Percentiles rank a stretch among this genome's conserved stretches.
Conservation (phyloP, 2,797 vertebrate genomes). For the Myotis daubentonii region DNA sequence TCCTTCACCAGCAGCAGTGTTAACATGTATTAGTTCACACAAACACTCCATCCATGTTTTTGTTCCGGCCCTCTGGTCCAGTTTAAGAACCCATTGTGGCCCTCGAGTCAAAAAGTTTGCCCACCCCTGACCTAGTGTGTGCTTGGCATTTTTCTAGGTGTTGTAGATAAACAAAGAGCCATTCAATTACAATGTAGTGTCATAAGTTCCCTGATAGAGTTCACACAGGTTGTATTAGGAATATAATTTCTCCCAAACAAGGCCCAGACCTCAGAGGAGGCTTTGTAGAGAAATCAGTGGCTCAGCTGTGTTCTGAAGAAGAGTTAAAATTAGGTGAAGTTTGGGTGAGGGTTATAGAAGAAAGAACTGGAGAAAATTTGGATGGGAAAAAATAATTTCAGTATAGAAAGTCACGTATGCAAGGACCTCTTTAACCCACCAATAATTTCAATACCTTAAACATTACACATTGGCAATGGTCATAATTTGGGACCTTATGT, state of each 20-base stretch:
- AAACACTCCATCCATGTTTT: no score
- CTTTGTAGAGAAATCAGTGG: background rate
- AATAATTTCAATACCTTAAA: background rate
- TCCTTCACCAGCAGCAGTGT: no score
- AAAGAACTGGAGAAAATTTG: constrained; percentile 5
- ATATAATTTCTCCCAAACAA: background rate
- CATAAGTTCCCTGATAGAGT: background rate
- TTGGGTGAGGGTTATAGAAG: background rate
- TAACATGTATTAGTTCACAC: no score
- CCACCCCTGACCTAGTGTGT: background rate
- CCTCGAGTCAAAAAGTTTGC: no score
- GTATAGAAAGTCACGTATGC: background rate
- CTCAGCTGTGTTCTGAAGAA: background rate
- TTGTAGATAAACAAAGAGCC: background rate
- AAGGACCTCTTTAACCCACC: background rate
- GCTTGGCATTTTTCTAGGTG: background rate
- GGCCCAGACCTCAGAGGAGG: background rate
- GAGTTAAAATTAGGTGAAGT: background rate
- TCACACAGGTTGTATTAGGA: background rate
- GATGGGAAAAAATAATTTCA: background rate
- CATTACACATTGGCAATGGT: background rate
- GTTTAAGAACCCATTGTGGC: no score
- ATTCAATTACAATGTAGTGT: background rate
- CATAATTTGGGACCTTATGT: background rate
- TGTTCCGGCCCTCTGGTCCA: no score